Evolutionary conservation across 1,140 invertebrate genomes (phyloP).

Genomic region (Drosophila kepulauana): DNA sequence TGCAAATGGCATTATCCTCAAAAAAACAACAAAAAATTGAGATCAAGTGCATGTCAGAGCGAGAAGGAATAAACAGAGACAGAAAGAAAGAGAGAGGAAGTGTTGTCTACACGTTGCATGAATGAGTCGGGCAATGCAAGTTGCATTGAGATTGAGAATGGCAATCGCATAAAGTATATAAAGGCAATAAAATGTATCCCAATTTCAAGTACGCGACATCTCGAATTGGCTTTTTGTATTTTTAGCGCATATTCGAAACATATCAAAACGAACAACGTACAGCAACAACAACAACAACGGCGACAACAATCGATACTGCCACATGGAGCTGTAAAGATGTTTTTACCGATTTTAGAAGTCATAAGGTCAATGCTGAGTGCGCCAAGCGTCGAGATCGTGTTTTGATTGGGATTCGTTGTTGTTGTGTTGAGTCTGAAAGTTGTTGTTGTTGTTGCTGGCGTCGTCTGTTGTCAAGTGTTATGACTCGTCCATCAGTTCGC

Average conservation of each 20-base stretch:
- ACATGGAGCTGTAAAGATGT: slow-evolving; percentile 81
- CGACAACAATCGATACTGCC: slow-evolving; percentile 54
- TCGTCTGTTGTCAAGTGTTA: slow-evolving; percentile 78
- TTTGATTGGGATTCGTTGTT: slow-evolving; percentile 70
- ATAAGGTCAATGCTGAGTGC: slow-evolving; percentile 81
- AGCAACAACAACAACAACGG: slow-evolving; percentile 37
- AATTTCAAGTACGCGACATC: slow-evolving; percentile 75
- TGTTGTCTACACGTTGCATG: slow-evolving; percentile 32
- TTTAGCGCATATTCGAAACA: slow-evolving; percentile 75
- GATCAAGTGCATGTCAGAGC: slow-evolving; percentile 24
- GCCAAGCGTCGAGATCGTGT: slow-evolving; percentile 76
- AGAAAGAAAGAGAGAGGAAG: not conserved
- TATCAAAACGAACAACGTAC: slow-evolving; percentile 41
- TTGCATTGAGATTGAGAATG: slow-evolving; percentile 41
- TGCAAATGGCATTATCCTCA: slow-evolving; percentile 7
- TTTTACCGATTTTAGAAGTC: slow-evolving; percentile 84
- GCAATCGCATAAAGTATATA: slow-evolving; percentile 46
- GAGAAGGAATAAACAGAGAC: not conserved
- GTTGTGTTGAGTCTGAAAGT: slow-evolving; percentile 14
- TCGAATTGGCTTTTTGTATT: slow-evolving; percentile 67
- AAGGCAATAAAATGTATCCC: slow-evolving; percentile 79
- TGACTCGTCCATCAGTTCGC: slow-evolving; percentile 62
- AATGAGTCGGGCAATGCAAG: slow-evolving; percentile 43
- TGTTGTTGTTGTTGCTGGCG: slow-evolving; percentile 40
- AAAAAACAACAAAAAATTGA: slow-evolving; percentile 15